These are phyloP conservation scores for Ivindomyrus marchei DNA, from an alignment of 2,113 vertebrate species.

Conservation along the genomic window DNA sequence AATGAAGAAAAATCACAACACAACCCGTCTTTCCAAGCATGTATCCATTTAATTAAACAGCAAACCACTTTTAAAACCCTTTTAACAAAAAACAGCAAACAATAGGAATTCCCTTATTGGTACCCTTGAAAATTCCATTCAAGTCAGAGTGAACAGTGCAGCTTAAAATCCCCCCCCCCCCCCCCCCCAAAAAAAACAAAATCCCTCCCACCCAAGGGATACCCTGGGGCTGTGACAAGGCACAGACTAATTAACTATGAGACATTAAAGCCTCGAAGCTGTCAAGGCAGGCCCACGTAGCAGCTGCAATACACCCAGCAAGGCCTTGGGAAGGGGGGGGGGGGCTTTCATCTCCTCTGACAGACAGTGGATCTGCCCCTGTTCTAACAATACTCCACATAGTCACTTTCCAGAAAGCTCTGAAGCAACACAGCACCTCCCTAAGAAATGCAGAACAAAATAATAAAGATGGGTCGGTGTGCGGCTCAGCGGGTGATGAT, in stretches of 20 bases:
- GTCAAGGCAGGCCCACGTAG: not conserved
- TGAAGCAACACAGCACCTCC: not conserved
- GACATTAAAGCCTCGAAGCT: conserved; percentile 11
- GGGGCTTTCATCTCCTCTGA: conserved; percentile 4
- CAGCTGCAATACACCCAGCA: not conserved
- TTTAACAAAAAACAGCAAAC: not conserved
- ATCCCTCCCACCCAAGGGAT: not conserved
- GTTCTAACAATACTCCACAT: not conserved
- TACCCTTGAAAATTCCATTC: not conserved
- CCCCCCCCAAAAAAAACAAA: not conserved
- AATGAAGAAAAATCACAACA: not conserved
- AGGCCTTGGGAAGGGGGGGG: not conserved
- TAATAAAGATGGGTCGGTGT: not conserved
- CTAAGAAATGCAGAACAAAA: not conserved
- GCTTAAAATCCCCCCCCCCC: not conserved
- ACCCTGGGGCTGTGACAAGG: conserved; percentile 17
- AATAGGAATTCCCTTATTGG: not conserved
- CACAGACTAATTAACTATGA: conserved; percentile 22
- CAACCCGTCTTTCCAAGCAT: not conserved
- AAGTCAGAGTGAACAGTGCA: not conserved
- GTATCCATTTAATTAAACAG: not conserved
- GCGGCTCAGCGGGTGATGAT: not conserved
- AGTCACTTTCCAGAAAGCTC: not conserved
- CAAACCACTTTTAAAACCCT: not conserved
- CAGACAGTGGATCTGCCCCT: not conserved